A percentile compares a stretch with the other conserved stretches of the same genome.
Conservation (phyloP, 2,888 invertebrate genomes). For the Lepas anatifera region DNA sequence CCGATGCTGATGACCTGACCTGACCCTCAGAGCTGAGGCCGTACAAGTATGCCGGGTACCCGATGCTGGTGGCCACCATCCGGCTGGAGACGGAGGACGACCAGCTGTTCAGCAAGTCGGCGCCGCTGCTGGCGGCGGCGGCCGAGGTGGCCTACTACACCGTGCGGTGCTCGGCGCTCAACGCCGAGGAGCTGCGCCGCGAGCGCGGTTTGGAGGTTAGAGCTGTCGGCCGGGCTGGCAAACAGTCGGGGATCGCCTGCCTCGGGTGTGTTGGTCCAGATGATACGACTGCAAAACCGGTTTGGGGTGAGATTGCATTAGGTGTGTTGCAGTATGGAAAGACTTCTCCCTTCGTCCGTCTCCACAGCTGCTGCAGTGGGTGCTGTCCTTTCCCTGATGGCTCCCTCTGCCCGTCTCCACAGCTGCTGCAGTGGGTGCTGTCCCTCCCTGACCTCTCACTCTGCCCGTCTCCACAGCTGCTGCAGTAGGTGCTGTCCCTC, state of each 20-base stretch:
- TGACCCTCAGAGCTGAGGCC: constrained; percentile 68
- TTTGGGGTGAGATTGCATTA: background rate
- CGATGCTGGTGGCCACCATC: constrained; percentile 90
- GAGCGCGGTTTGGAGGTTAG: constrained; percentile 46
- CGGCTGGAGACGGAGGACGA: constrained; percentile 86
- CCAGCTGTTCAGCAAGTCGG: constrained; percentile 67
- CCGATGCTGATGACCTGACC: constrained; percentile 91
- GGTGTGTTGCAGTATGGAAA: background rate
- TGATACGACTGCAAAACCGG: too few species aligned
- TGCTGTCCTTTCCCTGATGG: too few species aligned
- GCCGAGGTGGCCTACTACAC: constrained; percentile 93
- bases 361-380: too few species aligned
- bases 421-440: constrained; percentile 56
- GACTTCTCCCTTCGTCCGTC: too few species aligned
- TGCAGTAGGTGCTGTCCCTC: too few species aligned
- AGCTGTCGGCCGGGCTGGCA: too few species aligned
- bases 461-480: too few species aligned
- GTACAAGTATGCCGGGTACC: constrained; percentile 98
- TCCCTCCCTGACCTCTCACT: background rate
- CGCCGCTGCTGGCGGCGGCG: constrained; percentile 74
- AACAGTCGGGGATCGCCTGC: too few species aligned
- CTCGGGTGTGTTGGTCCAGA: background rate
- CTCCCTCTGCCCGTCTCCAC: constrained; percentile 13
- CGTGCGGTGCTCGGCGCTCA: constrained; percentile 87
- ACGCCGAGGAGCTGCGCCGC: constrained; percentile 90